Evolutionary conservation across 2,888 invertebrate genomes (phyloP).

Genomic region (Ectemnius lituratus): DNA sequence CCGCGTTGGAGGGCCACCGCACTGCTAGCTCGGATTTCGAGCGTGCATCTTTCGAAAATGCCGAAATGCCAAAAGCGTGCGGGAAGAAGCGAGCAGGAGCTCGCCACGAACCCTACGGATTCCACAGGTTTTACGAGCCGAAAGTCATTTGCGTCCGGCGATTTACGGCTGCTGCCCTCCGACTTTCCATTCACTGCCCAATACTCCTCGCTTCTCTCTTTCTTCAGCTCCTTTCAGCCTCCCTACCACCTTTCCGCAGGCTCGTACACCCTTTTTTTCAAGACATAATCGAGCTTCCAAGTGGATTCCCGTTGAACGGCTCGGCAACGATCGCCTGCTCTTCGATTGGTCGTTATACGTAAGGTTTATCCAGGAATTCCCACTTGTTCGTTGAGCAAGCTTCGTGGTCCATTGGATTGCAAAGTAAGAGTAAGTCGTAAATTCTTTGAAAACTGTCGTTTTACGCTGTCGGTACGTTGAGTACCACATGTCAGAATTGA

Average conservation of each 20-base stretch:
- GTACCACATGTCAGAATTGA: no score
- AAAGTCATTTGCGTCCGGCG: constrained; percentile 62
- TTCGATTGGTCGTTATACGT: constrained; percentile 30
- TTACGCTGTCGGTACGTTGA: no score
- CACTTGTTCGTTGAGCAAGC: no score
- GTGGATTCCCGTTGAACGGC: constrained; percentile 22
- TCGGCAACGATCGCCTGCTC: background rate
- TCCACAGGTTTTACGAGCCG: constrained; percentile 60
- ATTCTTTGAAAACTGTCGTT: no score
- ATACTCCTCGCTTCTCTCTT: no score
- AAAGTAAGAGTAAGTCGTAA: no score
- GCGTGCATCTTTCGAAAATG: no score
- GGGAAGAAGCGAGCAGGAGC: no score
- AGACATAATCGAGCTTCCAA: constrained; percentile 37
- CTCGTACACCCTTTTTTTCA: constrained; percentile 19
- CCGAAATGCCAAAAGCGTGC: no score
- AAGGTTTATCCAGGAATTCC: background rate
- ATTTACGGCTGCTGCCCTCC: constrained; percentile 50
- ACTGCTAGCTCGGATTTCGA: constrained; percentile 6
- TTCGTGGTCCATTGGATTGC: no score
- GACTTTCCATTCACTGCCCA: no score
- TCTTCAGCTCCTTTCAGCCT: no score
- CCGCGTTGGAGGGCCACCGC: constrained; percentile 7
- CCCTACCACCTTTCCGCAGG: constrained; percentile 33
- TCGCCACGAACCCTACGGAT: constrained; percentile 34